Percentiles rank a stretch among this genome's conserved stretches.
phyloP scores from a whole-genome alignment of 2,888 invertebrate genomes.

The Danaus chrysippus region DNA sequence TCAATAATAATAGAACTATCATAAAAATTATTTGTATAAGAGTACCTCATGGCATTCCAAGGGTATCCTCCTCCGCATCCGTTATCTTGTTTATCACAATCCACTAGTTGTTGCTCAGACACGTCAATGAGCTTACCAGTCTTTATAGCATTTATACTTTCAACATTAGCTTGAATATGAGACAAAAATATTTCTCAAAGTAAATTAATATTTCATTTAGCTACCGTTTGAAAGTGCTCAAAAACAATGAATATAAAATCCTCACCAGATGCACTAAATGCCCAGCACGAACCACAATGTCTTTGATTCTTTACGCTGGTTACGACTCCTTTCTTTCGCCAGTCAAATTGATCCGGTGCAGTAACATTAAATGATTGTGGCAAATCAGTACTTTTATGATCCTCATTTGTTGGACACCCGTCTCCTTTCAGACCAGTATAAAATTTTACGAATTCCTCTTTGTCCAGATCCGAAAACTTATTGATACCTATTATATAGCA shows the following conservation, averaged over 20 bases:
- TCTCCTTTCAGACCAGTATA: background rate
- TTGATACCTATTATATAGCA: conserved; percentile 19
- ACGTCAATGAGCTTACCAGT: conserved; percentile 27
- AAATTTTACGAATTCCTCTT: conserved; percentile 24
- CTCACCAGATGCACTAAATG: conserved; percentile 51
- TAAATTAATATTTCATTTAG: background rate
- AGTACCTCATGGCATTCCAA: background rate
- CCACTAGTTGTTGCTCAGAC: conserved; percentile 38
- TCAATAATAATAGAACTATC: background rate
- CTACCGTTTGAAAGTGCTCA: no score
- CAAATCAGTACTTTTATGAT: background rate
- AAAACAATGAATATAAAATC: background rate
- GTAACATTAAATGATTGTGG: conserved; percentile 14
- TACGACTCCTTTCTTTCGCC: conserved; percentile 87
- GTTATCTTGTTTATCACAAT: conserved; percentile 27
- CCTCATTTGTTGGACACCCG: background rate
- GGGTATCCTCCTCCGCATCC: conserved; percentile 27
- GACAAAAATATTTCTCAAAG: background rate
- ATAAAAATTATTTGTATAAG: background rate
- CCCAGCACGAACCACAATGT: conserved; percentile 90
- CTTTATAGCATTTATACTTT: conserved; percentile 37
- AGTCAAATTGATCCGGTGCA: conserved; percentile 71
- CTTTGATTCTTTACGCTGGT: conserved; percentile 89
- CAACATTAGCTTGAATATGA: conserved; percentile 35
- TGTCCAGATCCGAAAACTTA: conserved; percentile 31